Evolutionary conservation across 1,140 invertebrate species (phyloP).

Genomic region (Diabrotica virgifera): DNA sequence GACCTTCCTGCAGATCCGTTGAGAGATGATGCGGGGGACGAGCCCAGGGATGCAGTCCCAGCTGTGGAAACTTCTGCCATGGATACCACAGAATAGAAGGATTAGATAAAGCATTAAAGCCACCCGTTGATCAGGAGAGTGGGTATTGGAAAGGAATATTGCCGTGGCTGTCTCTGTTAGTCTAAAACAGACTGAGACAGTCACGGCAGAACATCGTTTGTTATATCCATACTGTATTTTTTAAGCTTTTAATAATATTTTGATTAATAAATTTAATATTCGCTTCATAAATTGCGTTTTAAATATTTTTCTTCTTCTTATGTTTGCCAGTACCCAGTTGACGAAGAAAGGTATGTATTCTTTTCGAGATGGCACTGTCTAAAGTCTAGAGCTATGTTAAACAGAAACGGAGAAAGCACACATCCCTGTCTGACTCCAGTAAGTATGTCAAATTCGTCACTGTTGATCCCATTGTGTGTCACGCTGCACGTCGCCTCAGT

Average conservation of each 20-base stretch:
- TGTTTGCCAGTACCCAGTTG: too few species aligned
- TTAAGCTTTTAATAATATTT: conserved; percentile 8
- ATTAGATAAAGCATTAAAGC: background rate
- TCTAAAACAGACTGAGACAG: conserved; percentile 25
- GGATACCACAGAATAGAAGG: conserved; percentile 56
- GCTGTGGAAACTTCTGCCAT: conserved; percentile 56
- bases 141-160: conserved; percentile 4
- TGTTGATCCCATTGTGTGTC: too few species aligned
- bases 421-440: too few species aligned
- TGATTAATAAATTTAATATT: conserved; percentile 17
- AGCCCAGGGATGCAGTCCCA: conserved; percentile 51
- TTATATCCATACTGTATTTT: conserved; percentile 9
- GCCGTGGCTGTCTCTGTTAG: conserved; percentile 38
- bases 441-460: too few species aligned
- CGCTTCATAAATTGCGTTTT: background rate
- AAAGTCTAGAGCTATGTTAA: too few species aligned
- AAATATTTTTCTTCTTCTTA: too few species aligned
- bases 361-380: too few species aligned
- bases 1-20: conserved; percentile 32
- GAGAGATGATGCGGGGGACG: conserved; percentile 39
- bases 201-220: conserved; percentile 33
- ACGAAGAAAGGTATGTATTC: too few species aligned
- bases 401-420: too few species aligned
- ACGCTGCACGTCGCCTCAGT: too few species aligned
- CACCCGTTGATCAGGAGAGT: background rate